Evolutionary conservation across 2,797 vertebrate genomes (phyloP).

Genomic region (Eulemur albifrons): DNA sequence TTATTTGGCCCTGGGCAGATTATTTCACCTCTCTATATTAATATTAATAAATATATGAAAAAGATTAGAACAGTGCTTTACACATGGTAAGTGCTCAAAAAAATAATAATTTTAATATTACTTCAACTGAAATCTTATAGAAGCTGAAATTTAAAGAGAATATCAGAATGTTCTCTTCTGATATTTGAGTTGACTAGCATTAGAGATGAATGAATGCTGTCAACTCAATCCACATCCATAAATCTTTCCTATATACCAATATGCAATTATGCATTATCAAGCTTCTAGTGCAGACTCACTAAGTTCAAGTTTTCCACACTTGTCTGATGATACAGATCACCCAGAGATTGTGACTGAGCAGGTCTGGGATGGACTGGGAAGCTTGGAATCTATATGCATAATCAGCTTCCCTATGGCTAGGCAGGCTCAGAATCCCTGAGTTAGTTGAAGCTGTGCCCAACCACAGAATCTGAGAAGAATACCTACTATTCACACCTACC

Average conservation of each 20-base stretch:
- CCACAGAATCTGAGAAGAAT: not conserved
- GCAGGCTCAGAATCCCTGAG: not conserved
- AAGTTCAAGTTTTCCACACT: slow-evolving; percentile 33
- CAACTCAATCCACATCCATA: not conserved
- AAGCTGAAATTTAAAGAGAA: slow-evolving; percentile 36
- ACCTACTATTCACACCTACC: not conserved
- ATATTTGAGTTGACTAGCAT: not conserved
- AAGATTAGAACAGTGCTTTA: not conserved
- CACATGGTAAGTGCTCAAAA: not conserved
- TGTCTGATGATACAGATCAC: not conserved
- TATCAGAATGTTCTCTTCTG: slow-evolving; percentile 43
- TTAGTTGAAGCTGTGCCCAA: slow-evolving; percentile 18
- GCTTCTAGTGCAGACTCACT: not conserved
- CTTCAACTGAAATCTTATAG: not conserved
- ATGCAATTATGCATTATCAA: slow-evolving; percentile 3
- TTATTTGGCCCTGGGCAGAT: not conserved
- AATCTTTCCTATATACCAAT: slow-evolving; percentile 43
- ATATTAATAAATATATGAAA: slow-evolving; percentile 22
- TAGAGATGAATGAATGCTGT: slow-evolving; percentile 39
- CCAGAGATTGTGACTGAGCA: slow-evolving; percentile 17
- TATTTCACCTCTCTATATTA: slow-evolving; percentile 8
- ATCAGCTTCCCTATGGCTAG: not conserved
- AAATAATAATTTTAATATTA: slow-evolving; percentile 24
- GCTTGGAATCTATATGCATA: not conserved
- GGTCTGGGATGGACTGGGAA: not conserved